Base-by-base conservation (phyloP, 2,113 vertebrate species). In the Panthera tigris region DNA sequence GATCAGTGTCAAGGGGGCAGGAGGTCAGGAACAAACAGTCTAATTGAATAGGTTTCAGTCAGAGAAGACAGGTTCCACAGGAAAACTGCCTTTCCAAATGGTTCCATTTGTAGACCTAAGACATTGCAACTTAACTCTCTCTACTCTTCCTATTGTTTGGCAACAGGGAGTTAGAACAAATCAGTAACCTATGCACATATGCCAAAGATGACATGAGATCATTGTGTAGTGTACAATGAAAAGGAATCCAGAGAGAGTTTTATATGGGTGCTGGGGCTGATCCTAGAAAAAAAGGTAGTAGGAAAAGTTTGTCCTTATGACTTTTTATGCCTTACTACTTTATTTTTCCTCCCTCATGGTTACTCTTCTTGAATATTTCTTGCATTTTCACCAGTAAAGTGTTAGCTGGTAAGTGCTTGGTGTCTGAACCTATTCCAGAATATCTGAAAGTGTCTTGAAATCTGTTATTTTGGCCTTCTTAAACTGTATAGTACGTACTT, bases 1-100 rank as follows among this genome's bases (percentile, higher is more conserved):
- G 90, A 97, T 92, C 92, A 91, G 74, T 96, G 95, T 97, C 96
- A 96, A 66, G 18, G 66, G 97, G 65, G 57, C 74, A 90, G 61
- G 71, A 96, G 97, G 97, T 96, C 93, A 94, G 76, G 65, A 92
- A 91, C 57, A 63, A 92, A 36, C 65, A 88, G 90, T 57, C 39
- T 83, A 66, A 25, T 13, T 97, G 97, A 96, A 96, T 88, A 92
- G 92, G 57, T 96, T 96, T 97, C 95, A 97, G 83, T 94, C 80
- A 96, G 83, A 69, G 92, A 55, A 95, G 97, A 92, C 94, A 95
- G 83, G 90, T 90, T 90, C 87, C 94, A 81, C 97, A 96, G 95
- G 94, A 96, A 94, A 96, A 88, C 87, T 1, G 80, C 88, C 81
- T 96, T 94, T 81, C 96, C 79, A 95, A 85, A 92, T 85, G 69